Base-by-base conservation (phyloP, 2,113 vertebrate genomes). In the Stegostoma tigrinum region DNA sequence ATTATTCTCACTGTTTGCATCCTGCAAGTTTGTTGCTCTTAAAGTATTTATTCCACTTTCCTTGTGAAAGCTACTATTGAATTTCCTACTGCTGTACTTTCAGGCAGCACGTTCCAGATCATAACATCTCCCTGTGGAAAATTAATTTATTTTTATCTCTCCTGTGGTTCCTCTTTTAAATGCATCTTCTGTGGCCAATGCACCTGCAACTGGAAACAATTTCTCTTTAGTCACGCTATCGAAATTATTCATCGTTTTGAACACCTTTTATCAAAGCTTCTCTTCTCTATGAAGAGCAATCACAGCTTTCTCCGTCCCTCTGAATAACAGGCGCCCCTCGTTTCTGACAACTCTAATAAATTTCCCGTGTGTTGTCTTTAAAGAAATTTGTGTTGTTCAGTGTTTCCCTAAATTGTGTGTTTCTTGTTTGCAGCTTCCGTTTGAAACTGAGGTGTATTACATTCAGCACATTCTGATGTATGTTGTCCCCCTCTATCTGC, bases 381-480 rank as follows among this genome's bases (percentile, higher is more conserved):
- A 21, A 19, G 38, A 8, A 17, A 42, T 45, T 27, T 75, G 30
- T 42, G 78, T 38, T 70, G 38, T 45, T 19, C 6, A 38, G 45
- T 42, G 17, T 83, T 83, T 83, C 80, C 42, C 38, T 75, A 30
- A 19, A 45, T 52, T 72, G 10, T 95, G 66, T 89, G 12, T 95
- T 48, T 27, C 30, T 72, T 95, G 38, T 38, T 95, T 95, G 38
- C 66, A 95, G 94, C 94, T 95, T 17, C 94, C 94, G 6, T 95
- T 95, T 34, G 94, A 95, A 30, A 95, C 94, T 0, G 42, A 72
- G 68, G 94, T 95, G 42, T 95, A 95, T 75, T 95, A 95, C 27
- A 7, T 95, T 70, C 94, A 95, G 94, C 94, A 95, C 23, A 17
- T 8, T 27, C 68, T 95, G 0, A 70, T 95, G 94, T 95, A 95